These are phyloP conservation scores for Emys orbicularis DNA, from an alignment of 2,797 vertebrate species.

Conservation along the genomic window DNA sequence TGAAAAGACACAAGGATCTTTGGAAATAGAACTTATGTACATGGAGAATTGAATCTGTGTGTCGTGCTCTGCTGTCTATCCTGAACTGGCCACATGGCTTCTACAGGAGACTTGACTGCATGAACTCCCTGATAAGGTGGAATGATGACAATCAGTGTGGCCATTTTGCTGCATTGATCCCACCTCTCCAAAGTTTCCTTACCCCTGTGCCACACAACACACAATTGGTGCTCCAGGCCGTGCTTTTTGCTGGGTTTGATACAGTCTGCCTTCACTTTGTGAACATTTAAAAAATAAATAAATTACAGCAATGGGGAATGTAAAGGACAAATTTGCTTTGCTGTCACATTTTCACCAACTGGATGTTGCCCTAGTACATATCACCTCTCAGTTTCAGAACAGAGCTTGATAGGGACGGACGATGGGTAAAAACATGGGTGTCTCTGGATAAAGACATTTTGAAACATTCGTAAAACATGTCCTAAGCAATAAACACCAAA, in stretches of 20 bases:
- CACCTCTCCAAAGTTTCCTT: neutral
- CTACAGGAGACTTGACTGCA: neutral
- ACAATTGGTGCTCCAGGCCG: neutral
- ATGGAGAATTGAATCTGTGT: neutral
- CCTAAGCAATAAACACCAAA: neutral
- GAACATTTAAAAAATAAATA: neutral
- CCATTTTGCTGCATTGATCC: neutral
- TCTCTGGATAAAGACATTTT: neutral
- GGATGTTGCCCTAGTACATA: neutral
- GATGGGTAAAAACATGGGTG: neutral
- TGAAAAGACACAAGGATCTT: accelerated
- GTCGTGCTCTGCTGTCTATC: neutral
- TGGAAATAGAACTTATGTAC: neutral
- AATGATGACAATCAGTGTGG: neutral
- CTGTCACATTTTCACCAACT: neutral
- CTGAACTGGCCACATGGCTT: neutral
- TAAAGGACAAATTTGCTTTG: neutral
- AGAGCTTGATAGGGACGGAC: accelerated
- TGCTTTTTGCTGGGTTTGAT: neutral
- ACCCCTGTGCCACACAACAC: neutral
- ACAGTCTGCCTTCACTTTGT: neutral
- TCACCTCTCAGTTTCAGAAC: neutral
- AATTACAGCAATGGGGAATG: neutral
- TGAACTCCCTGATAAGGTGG: neutral
- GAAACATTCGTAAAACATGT: neutral